phyloP scores from a whole-genome alignment of 2,888 invertebrate species.

The Microplitis deprimator region DNA sequence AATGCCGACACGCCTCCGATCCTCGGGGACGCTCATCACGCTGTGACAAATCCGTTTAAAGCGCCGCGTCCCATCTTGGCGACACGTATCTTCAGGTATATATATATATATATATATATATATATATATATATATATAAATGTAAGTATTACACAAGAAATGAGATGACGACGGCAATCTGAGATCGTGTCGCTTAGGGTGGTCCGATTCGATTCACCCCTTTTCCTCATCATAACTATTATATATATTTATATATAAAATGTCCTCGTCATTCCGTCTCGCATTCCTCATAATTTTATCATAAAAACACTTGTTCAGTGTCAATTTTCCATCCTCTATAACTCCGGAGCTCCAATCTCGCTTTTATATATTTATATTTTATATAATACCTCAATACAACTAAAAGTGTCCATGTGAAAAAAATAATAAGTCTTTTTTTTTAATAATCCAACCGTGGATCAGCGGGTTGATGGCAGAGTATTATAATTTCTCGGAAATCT shows the following conservation, averaged over 20 bases:
- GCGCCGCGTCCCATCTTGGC: conserved; percentile 49
- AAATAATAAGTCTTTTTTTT: background rate
- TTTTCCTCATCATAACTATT: conserved; percentile 41
- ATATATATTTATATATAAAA: background rate
- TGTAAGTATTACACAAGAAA: conserved; percentile 35
- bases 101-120: background rate
- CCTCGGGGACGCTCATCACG: conserved; percentile 50
- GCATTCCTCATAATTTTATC: conserved; percentile 19
- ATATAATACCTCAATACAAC: too few species aligned
- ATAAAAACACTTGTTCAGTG: conserved; percentile 13
- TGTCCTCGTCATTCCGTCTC: conserved; percentile 28
- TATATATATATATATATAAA: conserved; percentile 20
- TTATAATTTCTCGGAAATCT: conserved; percentile 47
- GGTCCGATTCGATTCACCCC: conserved; percentile 55
- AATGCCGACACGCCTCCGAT: conserved; percentile 51
- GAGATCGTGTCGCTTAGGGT: conserved; percentile 44
- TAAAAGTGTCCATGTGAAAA: background rate
- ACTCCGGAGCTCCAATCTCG: background rate
- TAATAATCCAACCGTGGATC: background rate
- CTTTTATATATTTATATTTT: too few species aligned
- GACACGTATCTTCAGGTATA: conserved; percentile 43
- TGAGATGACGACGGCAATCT: conserved; percentile 34
- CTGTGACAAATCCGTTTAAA: conserved; percentile 59
- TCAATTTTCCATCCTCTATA: background rate
- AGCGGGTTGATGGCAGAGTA: background rate